Evolutionary conservation across 2,797 vertebrate genomes (phyloP), one percentile per base, ranked within the genome.

Genomic region (Cynodonichthys magdalenae): DNA sequence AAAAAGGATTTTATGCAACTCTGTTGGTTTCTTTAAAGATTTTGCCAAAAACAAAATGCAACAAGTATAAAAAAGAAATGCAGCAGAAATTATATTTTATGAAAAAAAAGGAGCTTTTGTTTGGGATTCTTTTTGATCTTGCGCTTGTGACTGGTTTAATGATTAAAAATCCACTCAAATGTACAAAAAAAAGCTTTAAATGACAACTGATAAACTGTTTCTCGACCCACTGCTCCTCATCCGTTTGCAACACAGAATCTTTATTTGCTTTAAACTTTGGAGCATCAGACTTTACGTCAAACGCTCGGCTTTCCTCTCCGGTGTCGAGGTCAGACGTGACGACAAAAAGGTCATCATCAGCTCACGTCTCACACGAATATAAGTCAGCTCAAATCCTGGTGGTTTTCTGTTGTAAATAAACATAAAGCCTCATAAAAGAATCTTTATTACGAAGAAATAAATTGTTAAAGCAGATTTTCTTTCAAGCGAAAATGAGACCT

Each of bases 341-440:
- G n/a, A 62, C 15, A 31, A 31, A 66, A 58, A 66, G 11, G 34
- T 41, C 50, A 49, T 41, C 50, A 49, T 28, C 14, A 9, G 2
- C 36, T 10, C 10, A 39, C 10, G 39, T 61, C 51, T 14, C 27
- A 15, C 14, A 24, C n/a, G n/a, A n/a, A n/a, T n/a, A n/a, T n/a
- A n/a, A n/a, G n/a, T 24, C 24, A 24, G 24, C 24, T 24, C 24
- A 24, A 24, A 24, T 24, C 24, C 24, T 24, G 24, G 24, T 24
- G 24, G 24, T 24, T 24, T n/a, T 24, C 24, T 24, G 24, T 24
- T 24, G 24, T 24, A 24, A 24, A 24, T 24, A 24, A 24, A 24
- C 24, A 24, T 24, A 24, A 24, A 24, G 3, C 24, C 24, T 24
- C 3, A 24, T 24, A 24, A 24, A 24, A 24, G 24, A 24, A 24